Base-by-base conservation (phyloP, 2,113 vertebrate species). In the Equus przewalskii region DNA sequence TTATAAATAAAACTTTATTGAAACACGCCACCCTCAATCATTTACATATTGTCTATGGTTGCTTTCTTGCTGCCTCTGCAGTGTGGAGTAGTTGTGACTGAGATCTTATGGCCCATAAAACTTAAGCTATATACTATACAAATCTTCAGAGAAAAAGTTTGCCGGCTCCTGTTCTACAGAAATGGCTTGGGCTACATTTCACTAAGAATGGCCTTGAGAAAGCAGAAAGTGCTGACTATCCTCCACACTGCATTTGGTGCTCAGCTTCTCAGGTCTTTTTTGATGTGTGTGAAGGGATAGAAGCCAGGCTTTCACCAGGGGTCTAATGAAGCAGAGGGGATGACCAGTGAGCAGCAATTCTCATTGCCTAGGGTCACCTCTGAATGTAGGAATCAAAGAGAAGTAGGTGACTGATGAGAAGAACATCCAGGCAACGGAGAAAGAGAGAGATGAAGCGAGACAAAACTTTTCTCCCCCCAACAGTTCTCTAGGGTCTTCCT, bases 191-290 rank as follows among this genome's bases (percentile, higher is more conserved):
- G 4, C 51, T 82, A 4, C 41, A 58, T 96, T 93, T 96, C 65
- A 56, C 67, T 56, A 58, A 91, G 36, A 24, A 2, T 75, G 82
- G 67, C 22, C 21, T 62, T 24, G 44, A 80, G 80, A 86, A 49
- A 65, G 69, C 30, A 91, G 82, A 78, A 89, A 83, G 54, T 75
- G 89, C 82, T 96, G 92, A 88, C 1, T 94, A 51, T 41, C 10
- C 41, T 86, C 58, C 60, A 73, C 56, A 65, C 54, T n/a, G 75
- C 54, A 64, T 89, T 82, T 95, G 92, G 67, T 16, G 64, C 73
- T 89, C 41, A 89, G 95, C 49, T 30, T 81, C 89, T 81, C 89
- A 70, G 89, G 46, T 72, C 72, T 56, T 96, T 96, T 89, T 33
- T 56, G 70, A 49, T 67, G 64, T 0, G 5, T 65, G 26, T 26